Conservation (phyloP, 2,113 vertebrate genomes). For the Neogobius melanostomus region DNA sequence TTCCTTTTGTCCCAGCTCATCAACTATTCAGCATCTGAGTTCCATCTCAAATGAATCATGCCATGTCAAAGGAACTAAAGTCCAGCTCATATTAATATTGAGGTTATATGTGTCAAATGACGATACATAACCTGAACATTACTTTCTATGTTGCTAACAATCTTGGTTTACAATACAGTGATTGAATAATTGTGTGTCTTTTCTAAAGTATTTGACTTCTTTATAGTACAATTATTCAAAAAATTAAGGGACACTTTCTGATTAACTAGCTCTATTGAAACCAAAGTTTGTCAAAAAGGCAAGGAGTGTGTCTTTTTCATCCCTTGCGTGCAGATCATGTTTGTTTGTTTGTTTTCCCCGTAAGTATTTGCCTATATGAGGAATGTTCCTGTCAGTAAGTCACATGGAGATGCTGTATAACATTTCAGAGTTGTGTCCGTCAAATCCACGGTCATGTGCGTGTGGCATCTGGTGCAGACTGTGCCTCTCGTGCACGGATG, state of each 20-base stretch:
- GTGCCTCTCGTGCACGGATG: conserved; percentile 43
- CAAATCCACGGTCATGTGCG: conserved; percentile 55
- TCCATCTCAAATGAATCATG: conserved; percentile 74
- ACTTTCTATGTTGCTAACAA: neutral
- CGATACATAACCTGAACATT: neutral
- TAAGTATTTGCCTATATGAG: neutral
- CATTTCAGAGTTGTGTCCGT: conserved; percentile 20
- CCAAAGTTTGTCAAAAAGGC: neutral
- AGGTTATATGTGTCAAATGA: conserved; percentile 30
- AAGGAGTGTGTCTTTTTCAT: neutral
- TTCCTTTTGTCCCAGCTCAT: conserved; percentile 72
- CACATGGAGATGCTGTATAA: neutral
- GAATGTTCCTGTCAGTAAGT: neutral
- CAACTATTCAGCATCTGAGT: conserved; percentile 79
- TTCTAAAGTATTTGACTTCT: too few relatives aligned
- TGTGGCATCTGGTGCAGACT: conserved; percentile 49
- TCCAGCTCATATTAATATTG: conserved; percentile 59
- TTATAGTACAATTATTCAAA: too few relatives aligned
- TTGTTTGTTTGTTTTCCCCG: neutral
- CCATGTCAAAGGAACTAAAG: conserved; percentile 57
- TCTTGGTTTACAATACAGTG: neutral
- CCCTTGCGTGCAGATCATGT: neutral
- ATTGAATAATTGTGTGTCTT: too few relatives aligned
- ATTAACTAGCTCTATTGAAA: too few relatives aligned
- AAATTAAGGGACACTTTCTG: too few relatives aligned